Evolutionary conservation across 1,140 invertebrate genomes (phyloP), one percentile per base, ranked within the genome.

Genomic region (Dufourea novaeangliae): DNA sequence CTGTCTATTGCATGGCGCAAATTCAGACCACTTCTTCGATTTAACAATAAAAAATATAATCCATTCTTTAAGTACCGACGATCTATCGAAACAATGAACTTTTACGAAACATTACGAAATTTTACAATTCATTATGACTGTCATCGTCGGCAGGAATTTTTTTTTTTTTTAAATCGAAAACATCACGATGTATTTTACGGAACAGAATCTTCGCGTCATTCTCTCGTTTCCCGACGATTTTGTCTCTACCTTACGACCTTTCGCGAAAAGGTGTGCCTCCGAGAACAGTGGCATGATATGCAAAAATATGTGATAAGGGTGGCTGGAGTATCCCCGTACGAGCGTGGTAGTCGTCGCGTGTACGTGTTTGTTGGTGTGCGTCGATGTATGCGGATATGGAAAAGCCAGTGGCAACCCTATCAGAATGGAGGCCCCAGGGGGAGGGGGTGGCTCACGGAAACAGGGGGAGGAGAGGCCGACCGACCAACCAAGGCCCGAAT

Each of bases 271-370:
- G 84, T 84, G 86, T 79, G 83, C 77, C 77, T 67, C 79, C 72
- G 80, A 81, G 82, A 83, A 83, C 75, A 85, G 78, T 78, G 85
- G 83, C 87, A 88, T 86, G 86, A 88, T 88, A 88, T 88, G 87
- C 87, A 88, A 88, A 88, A 88, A 88, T 88, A 88, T 88, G 85
- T 86, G 87, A 88, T 88, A 88, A 88, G 86, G 77, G 79, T 84
- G 71, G 86, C 77, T 86, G 63, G 79, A 78, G 73, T 83, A 72
- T 84, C 76, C 66, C 41, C 46, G 76, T 74, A 66, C 78, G 29
- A 34, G 63, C 76, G 76, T 59, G 68, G n/a, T n/a, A n/a, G n/a
- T n/a, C n/a, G n/a, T n/a, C 61, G 71, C 66, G 66, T 74, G 46
- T 75, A 68, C 25, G 39, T 41, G 34, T 71, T n/a, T 34, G 69